Conservation (phyloP, 2,797 vertebrate species). For the Micropoecilia bifurca region DNA sequence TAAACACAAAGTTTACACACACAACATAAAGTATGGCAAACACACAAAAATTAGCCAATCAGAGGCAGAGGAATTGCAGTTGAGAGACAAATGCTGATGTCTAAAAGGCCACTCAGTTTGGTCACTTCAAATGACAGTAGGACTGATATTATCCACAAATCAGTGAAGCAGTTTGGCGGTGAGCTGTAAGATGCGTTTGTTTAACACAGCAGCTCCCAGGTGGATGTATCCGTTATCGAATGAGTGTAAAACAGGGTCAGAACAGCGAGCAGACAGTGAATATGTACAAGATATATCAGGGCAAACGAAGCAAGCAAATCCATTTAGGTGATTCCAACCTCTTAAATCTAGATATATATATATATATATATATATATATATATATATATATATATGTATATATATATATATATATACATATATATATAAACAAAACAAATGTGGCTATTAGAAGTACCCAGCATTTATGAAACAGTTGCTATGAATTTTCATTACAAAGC, state of each 20-base stretch:
- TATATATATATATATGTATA: no score
- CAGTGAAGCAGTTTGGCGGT: conserved; percentile 32
- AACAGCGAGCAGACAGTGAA: conserved; percentile 13
- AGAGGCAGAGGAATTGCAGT: neutral
- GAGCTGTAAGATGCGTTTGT: conserved; percentile 24
- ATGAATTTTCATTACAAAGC: neutral
- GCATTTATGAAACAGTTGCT: neutral
- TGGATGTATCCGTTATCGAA: conserved; percentile 42
- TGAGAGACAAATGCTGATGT: conserved; percentile 36
- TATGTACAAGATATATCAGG: conserved; percentile 6
- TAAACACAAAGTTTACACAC: no score
- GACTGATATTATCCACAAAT: conserved; percentile 20
- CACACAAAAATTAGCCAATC: no score
- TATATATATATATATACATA: no score
- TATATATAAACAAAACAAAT: neutral
- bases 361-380: no score
- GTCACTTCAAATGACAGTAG: conserved; percentile 34
- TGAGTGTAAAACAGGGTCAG: conserved; percentile 27
- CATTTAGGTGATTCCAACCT: conserved; percentile 4
- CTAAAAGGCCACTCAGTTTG: conserved; percentile 42
- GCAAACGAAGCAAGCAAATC: conserved; percentile 18
- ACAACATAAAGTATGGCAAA: no score
- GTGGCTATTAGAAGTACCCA: neutral
- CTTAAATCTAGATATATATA: neutral
- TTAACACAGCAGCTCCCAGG: conserved; percentile 38